Percentiles rank a stretch among this genome's conserved stretches.
phyloP scores from a whole-genome alignment of 2,113 vertebrate species.

The Pomatorhinus ruficollis region DNA sequence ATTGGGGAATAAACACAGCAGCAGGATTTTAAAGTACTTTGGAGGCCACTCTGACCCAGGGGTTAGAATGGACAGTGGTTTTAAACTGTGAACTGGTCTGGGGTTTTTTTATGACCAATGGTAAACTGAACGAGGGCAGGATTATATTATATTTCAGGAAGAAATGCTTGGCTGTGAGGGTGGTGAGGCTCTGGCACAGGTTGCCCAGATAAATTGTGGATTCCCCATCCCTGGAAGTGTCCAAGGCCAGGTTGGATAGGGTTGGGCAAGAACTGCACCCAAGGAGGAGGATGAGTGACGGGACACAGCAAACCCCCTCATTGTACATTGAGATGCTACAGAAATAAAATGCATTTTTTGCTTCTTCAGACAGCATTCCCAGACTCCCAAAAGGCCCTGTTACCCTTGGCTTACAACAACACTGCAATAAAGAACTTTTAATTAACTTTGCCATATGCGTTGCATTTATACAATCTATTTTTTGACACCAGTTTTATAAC shows the following conservation, averaged over 20 bases:
- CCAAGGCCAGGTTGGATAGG: rapidly evolving
- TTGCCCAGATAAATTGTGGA: not conserved
- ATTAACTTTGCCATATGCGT: not conserved
- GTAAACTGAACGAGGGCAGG: not conserved
- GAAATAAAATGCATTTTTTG: not conserved
- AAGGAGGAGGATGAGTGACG: not conserved
- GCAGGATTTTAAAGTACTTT: not conserved
- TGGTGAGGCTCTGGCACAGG: not conserved
- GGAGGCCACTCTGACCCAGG: not conserved
- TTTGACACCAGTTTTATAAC: not conserved
- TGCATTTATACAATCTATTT: not conserved
- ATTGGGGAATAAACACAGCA: not conserved
- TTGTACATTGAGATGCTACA: not conserved
- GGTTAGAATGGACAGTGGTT: not conserved
- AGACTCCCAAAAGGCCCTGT: not conserved
- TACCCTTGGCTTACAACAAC: not conserved
- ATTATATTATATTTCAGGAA: not conserved
- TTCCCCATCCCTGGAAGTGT: not conserved
- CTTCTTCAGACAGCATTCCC: not conserved
- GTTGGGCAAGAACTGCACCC: not conserved
- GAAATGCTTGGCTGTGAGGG: not conserved
- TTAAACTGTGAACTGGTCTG: not conserved
- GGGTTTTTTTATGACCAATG: not conserved
- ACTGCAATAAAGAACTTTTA: not conserved
- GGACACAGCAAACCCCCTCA: not conserved